Evolutionary conservation across 2,113 vertebrate genomes (phyloP).

Genomic region (Glaucomys volans): DNA sequence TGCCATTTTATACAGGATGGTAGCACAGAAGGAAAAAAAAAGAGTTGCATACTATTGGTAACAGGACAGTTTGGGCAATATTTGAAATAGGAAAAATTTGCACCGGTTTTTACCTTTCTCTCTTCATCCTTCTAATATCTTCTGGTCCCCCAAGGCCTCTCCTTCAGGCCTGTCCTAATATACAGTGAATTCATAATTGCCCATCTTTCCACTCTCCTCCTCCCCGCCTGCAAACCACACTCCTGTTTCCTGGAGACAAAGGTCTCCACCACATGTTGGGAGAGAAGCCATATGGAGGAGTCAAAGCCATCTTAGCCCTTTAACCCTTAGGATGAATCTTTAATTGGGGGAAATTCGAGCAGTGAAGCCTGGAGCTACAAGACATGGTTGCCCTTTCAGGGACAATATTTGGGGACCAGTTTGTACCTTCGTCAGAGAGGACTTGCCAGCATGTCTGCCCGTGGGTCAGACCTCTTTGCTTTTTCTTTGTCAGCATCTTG

Average conservation of each 20-base stretch:
- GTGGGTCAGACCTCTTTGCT: neutral
- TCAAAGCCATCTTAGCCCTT: neutral
- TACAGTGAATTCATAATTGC: neutral
- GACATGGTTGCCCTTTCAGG: neutral
- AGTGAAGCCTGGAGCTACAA: neutral
- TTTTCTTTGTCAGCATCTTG: constrained; percentile 18
- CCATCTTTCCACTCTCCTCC: neutral
- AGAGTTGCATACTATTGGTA: neutral
- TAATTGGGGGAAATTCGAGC: neutral
- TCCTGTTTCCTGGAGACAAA: neutral
- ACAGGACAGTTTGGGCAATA: neutral
- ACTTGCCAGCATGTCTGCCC: neutral
- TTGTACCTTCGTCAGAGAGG: neutral
- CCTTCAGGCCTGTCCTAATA: neutral
- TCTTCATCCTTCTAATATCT: neutral
- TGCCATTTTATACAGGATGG: neutral
- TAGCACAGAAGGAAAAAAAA: neutral
- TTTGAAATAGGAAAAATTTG: neutral
- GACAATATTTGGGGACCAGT: neutral
- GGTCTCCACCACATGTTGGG: neutral
- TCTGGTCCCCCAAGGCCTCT: neutral
- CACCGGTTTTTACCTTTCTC: neutral
- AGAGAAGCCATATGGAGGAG: neutral
- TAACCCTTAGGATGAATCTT: neutral
- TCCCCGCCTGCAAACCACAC: neutral